These are phyloP conservation scores for Charadrius vociferus DNA, from an alignment of 2,113 vertebrate species.

Conservation along the genomic window DNA sequence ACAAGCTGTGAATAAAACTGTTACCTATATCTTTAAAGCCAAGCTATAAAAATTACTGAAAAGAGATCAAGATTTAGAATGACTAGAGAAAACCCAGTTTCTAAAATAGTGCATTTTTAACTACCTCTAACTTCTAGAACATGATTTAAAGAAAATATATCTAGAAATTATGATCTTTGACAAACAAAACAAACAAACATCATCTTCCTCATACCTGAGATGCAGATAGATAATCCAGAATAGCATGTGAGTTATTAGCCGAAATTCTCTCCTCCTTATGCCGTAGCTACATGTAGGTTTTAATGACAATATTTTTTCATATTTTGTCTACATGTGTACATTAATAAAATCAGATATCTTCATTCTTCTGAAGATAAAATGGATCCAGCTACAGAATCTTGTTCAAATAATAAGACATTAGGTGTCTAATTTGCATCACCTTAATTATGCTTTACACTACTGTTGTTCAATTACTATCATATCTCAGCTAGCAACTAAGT, in stretches of 20 bases:
- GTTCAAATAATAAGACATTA: background rate
- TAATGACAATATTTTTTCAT: background rate
- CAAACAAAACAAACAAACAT: background rate
- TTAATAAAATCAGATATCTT: background rate
- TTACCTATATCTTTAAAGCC: background rate
- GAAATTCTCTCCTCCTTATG: background rate
- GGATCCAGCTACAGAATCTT: background rate
- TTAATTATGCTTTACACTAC: background rate
- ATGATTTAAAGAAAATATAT: background rate
- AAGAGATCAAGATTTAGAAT: background rate
- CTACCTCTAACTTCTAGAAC: background rate
- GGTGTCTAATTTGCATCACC: background rate
- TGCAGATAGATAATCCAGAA: background rate
- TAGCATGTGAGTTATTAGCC: background rate
- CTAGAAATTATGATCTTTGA: background rate
- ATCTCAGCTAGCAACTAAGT: background rate
- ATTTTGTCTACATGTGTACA: background rate
- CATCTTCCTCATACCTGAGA: background rate
- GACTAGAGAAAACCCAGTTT: background rate
- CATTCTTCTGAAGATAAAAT: background rate
- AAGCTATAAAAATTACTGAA: background rate
- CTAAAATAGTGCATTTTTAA: background rate
- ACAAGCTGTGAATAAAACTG: background rate
- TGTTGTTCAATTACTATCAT: background rate
- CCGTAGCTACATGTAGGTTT: background rate